A percentile compares a stretch with the other conserved stretches of the same genome.
Evolutionary conservation across 2,888 invertebrate genomes (phyloP).

Genomic region (Ditula angustiorana): DNA sequence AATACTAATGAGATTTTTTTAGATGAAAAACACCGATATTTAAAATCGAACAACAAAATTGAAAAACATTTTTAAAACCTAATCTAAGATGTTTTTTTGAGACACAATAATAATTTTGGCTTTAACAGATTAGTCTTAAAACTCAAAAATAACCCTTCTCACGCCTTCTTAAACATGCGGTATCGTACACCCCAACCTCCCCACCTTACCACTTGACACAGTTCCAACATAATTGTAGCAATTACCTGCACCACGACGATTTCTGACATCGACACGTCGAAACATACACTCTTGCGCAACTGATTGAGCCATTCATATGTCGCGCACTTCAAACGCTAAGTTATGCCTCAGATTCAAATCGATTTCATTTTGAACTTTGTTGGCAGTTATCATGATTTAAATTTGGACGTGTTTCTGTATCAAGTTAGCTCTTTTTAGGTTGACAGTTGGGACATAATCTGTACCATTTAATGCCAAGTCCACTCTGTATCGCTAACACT

Average conservation of each 20-base stretch:
- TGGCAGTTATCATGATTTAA: background rate
- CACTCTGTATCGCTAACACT: conserved; percentile 60
- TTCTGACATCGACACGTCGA: conserved; percentile 70
- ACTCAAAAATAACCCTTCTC: too few relatives aligned
- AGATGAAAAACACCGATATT: too few relatives aligned
- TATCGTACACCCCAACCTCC: conserved; percentile 54
- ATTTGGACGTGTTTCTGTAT: background rate
- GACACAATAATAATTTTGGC: too few relatives aligned
- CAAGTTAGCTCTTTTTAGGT: background rate
- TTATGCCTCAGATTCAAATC: background rate
- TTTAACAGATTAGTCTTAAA: too few relatives aligned
- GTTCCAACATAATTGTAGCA: conserved; percentile 80
- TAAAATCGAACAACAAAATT: too few relatives aligned
- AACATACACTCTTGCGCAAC: conserved; percentile 77
- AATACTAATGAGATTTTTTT: too few relatives aligned
- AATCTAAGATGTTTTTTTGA: too few relatives aligned
- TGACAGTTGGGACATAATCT: conserved; percentile 55
- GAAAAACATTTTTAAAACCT: too few relatives aligned
- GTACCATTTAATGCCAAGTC: conserved; percentile 66
- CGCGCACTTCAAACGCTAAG: background rate
- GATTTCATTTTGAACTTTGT: background rate
- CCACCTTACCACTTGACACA: conserved; percentile 72
- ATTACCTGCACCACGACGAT: conserved; percentile 64
- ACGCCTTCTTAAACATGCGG: background rate
- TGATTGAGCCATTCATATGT: conserved; percentile 76